Base-by-base conservation (phyloP, 2,888 invertebrate genomes). In the Acrobasis consociella region DNA sequence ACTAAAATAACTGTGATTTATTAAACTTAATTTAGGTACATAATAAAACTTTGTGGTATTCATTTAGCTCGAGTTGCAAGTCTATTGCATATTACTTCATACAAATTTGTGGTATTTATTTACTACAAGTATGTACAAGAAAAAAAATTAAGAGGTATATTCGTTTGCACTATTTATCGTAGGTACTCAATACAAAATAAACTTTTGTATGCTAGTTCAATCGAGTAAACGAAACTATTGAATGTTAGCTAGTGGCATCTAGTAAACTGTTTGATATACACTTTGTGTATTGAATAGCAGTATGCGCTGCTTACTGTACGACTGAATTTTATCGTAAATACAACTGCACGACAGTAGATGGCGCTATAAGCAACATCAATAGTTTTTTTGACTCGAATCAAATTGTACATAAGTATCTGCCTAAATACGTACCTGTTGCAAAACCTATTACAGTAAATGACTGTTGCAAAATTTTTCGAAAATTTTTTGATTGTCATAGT, bases 301-400 rank as follows among this genome's bases (percentile, higher is more conserved):
- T 39, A 9, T 39, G 38, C 17, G n/a, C 52, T 11, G 59, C 58
- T 60, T 49, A 50, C 46, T 39, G 17, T 50, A 39, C 22, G 8
- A 52, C 46, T 22, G 17, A 58, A 22, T 3, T 22, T 15, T 17
- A 51, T 39, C 37, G 16, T 15, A 37, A 60, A 16, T 60, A 9
- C 58, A 58, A n/a, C 31, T 3, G 13, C 8, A 13, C n/a, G n/a
- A 17, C 39, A 16, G 16, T 22, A 60, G 60, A 51, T 60, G 60
- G 60, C 60, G 60, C 38, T 52, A 42, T 8, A n/a, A 17, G 17
- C n/a, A 8, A 17, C 13, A 11, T 13, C 9, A 13, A 13, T 46
- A 46, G 5, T 46, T 46, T 46, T 46, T n/a, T 13, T 2, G 7
- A 13, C 7, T 46, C n/a, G 42, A 46, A 46, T 46, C 1, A 13